Conservation (phyloP, 2,113 vertebrate genomes). For the Scomber japonicus region DNA sequence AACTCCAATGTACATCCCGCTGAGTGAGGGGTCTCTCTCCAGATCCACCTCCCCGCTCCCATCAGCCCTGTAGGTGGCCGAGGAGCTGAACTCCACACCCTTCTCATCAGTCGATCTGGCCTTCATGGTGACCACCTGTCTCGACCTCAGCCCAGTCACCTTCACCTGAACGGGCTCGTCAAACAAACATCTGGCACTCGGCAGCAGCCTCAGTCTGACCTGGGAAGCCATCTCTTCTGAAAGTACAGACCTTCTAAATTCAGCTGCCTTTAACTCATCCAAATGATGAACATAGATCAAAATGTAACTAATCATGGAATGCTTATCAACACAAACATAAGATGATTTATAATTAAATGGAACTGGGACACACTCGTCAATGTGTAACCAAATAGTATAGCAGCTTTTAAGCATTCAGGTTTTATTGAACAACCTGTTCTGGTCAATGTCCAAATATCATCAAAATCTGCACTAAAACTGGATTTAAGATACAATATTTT, state of each 20-base stretch:
- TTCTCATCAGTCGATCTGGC: constrained; percentile 50
- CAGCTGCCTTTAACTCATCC: too few species aligned
- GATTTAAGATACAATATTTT: too few species aligned
- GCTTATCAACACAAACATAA: too few species aligned
- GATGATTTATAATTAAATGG: too few species aligned
- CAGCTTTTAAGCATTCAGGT: too few species aligned
- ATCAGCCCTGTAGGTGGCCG: constrained; percentile 63
- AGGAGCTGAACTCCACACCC: constrained; percentile 49
- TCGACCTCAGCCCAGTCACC: constrained; percentile 55
- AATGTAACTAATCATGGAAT: too few species aligned
- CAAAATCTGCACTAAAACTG: too few species aligned
- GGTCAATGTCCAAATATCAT: too few species aligned
- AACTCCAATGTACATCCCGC: constrained; percentile 61
- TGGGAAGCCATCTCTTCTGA: constrained; percentile 41
- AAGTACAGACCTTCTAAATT: neutral
- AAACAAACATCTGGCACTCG: constrained; percentile 60
- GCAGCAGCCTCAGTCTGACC: constrained; percentile 66
- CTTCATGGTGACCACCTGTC: constrained; percentile 70
- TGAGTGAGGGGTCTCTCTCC: constrained; percentile 56
- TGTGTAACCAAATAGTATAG: too few species aligned
- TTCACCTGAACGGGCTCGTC: constrained; percentile 65
- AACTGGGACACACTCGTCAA: too few species aligned
- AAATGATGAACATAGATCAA: too few species aligned
- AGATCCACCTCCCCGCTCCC: constrained; percentile 60
- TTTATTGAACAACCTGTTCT: too few species aligned